A percentile compares a stretch with the other conserved stretches of the same genome.
Evolutionary conservation across 2,113 vertebrate species (phyloP).

Genomic region (Monopterus albus): DNA sequence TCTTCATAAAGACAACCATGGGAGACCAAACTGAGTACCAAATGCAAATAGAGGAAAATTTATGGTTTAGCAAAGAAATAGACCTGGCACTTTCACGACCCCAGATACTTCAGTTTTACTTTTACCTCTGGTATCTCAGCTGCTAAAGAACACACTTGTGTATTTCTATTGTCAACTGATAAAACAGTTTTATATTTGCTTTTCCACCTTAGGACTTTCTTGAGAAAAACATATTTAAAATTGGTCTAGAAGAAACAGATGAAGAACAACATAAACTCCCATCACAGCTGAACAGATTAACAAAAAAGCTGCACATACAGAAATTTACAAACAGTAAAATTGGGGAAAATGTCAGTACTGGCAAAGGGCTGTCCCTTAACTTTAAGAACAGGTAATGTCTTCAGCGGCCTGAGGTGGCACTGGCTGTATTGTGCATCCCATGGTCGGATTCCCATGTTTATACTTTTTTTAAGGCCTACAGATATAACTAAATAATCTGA

Average conservation of each 20-base stretch:
- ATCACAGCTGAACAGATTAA: background rate
- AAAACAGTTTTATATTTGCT: background rate
- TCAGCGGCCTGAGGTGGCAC: background rate
- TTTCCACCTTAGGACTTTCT: background rate
- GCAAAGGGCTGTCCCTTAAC: too few species aligned
- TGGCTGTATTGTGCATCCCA: background rate
- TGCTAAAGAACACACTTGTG: slow-evolving; percentile 22
- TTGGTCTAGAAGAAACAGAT: background rate
- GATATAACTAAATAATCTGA: slow-evolving; percentile 14
- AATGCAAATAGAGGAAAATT: slow-evolving; percentile 42
- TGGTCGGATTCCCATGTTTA: background rate
- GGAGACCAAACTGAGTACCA: slow-evolving; percentile 13
- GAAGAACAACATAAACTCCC: background rate
- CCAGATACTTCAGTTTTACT: slow-evolving; percentile 39
- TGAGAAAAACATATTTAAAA: background rate
- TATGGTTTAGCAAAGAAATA: slow-evolving; percentile 34
- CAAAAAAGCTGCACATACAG: background rate
- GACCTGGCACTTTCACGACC: slow-evolving; percentile 29
- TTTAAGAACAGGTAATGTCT: background rate
- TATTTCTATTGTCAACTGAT: slow-evolving; percentile 1
- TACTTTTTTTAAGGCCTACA: background rate
- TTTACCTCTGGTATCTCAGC: slow-evolving; percentile 43
- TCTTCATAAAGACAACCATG: slow-evolving; percentile 19
- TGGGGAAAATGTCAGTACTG: background rate
- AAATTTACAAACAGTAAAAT: background rate